Evolutionary conservation across 2,113 vertebrate genomes (phyloP).

Genomic region (Corythornis cristatus): DNA sequence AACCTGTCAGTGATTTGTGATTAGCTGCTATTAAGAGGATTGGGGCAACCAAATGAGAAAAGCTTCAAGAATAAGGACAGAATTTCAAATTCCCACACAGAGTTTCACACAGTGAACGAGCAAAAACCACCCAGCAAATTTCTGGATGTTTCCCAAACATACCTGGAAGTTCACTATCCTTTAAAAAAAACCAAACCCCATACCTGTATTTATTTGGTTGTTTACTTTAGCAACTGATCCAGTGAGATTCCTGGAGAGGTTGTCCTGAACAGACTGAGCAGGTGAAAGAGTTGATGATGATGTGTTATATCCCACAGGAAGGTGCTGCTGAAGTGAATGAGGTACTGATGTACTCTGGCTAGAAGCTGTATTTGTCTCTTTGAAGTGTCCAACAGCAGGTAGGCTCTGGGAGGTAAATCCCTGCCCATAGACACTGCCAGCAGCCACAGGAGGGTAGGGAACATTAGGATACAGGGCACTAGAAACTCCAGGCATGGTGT

Average conservation of each 20-base stretch:
- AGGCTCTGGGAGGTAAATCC: conserved; percentile 80
- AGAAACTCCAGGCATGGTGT: conserved; percentile 61
- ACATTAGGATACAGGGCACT: conserved; percentile 78
- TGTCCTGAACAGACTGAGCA: conserved; percentile 64
- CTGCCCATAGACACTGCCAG: conserved; percentile 82
- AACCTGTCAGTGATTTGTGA: neutral
- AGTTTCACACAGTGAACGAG: neutral
- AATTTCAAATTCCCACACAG: neutral
- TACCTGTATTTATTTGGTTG: conserved; percentile 72
- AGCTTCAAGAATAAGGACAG: neutral
- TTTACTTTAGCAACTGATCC: conserved; percentile 33
- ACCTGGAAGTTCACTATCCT: neutral
- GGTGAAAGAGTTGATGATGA: conserved; percentile 62
- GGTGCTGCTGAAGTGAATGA: conserved; percentile 75
- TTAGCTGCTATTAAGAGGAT: neutral
- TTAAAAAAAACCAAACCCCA: neutral
- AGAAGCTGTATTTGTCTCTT: conserved; percentile 63
- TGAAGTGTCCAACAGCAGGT: conserved; percentile 44
- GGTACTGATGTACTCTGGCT: conserved; percentile 68
- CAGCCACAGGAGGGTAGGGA: conserved; percentile 80
- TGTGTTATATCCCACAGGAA: conserved; percentile 63
- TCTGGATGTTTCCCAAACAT: neutral
- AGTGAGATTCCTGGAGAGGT: conserved; percentile 42
- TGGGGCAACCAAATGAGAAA: neutral
- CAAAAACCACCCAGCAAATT: neutral